Evolutionary conservation across 2,888 invertebrate species (phyloP).

Genomic region (Erebia ligea): DNA sequence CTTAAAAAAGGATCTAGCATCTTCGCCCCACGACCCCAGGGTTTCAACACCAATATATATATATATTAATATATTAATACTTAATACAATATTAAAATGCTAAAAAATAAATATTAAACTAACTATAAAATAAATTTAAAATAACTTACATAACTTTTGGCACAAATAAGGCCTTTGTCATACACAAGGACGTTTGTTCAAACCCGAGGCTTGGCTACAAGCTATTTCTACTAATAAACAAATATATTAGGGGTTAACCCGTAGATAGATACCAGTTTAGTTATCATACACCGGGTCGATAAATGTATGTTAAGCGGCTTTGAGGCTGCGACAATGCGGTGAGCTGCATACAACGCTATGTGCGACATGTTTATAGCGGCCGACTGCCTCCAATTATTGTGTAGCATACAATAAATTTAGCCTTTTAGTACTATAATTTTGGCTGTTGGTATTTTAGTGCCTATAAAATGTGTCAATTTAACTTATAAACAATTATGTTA

Average conservation of each 20-base stretch:
- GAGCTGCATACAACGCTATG: constrained; percentile 32
- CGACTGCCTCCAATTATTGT: constrained; percentile 27
- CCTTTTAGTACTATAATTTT: constrained; percentile 3
- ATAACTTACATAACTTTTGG: too few species aligned
- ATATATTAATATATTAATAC: too few species aligned
- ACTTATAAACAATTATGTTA: too few species aligned
- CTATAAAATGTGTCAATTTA: neutral
- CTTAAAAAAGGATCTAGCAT: too few species aligned
- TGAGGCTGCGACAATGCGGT: constrained; percentile 27
- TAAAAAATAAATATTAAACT: too few species aligned
- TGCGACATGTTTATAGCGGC: constrained; percentile 32
- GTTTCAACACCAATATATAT: too few species aligned
- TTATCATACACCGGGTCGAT: constrained; percentile 10
- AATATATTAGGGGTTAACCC: constrained; percentile 5
- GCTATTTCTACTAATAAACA: neutral
- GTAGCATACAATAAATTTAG: neutral
- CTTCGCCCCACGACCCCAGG: too few species aligned
- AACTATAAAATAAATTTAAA: too few species aligned
- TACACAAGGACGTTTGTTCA: too few species aligned
- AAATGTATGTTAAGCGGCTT: constrained; percentile 26
- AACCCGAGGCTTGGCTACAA: too few species aligned
- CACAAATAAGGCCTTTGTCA: too few species aligned
- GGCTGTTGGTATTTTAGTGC: neutral
- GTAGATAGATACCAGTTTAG: constrained; percentile 17
- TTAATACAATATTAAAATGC: too few species aligned